Evolutionary conservation across 2,797 vertebrate genomes (phyloP).

Genomic region (Discoglossus pictus): DNA sequence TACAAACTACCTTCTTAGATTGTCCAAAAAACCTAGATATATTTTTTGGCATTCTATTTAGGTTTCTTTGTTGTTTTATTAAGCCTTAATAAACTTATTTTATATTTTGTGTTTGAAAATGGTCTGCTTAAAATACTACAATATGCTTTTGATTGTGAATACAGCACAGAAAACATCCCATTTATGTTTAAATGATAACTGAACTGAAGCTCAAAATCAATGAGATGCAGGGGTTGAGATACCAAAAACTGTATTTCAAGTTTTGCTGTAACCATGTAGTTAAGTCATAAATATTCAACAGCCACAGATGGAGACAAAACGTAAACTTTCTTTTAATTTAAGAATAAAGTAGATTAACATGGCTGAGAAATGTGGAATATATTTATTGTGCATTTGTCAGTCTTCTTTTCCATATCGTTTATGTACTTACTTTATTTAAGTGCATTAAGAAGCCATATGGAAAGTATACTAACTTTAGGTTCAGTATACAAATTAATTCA

Average conservation of each 20-base stretch:
- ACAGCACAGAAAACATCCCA: no score
- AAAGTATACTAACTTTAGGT: conserved; percentile 6
- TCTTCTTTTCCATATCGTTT: conserved; percentile 35
- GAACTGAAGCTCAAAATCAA: no score
- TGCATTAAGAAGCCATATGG: conserved; percentile 15
- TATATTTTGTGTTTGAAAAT: no score
- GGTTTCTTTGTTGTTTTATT: no score
- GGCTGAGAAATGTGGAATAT: conserved; percentile 5
- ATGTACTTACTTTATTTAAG: conserved; percentile 3
- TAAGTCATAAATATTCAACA: conserved; percentile 13
- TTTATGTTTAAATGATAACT: no score
- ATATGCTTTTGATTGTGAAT: no score
- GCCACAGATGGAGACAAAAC: conserved; percentile 3
- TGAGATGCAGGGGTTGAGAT: no score
- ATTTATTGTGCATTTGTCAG: conserved; percentile 4
- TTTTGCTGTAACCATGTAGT: conserved; percentile 18
- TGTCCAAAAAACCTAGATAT: no score
- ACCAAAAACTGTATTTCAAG: conserved; percentile 30
- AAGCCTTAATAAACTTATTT: no score
- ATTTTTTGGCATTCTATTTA: no score
- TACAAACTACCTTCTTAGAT: no score
- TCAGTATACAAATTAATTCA: conserved; percentile 12
- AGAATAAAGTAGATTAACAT: neutral
- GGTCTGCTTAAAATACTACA: no score
- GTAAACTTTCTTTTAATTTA: neutral